Evolutionary conservation across 2,888 invertebrate species (phyloP).

Genomic region (Plebejus melissa): DNA sequence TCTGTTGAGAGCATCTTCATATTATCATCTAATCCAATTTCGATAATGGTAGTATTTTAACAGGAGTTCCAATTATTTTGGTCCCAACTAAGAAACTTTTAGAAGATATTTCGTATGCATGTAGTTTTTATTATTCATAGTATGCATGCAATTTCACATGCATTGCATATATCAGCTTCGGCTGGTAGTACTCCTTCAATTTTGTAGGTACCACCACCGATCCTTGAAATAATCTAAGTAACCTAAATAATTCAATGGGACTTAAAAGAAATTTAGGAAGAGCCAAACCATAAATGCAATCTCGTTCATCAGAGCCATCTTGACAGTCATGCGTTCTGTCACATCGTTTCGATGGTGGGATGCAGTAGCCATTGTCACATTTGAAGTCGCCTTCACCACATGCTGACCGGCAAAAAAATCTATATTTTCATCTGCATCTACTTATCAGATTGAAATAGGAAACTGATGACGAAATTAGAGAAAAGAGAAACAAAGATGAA

Average conservation of each 20-base stretch:
- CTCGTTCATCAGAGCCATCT: conserved; percentile 79
- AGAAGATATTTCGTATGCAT: not conserved
- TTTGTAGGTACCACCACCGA: not conserved
- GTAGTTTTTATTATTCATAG: too few species aligned
- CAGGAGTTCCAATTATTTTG: not conserved
- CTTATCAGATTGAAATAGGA: conserved; percentile 29
- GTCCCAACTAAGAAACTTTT: not conserved
- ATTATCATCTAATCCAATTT: not conserved
- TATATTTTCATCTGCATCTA: conserved; percentile 39
- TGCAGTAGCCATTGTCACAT: conserved; percentile 83
- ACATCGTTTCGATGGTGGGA: conserved; percentile 74
- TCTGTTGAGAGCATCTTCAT: not conserved
- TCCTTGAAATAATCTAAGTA: conserved; percentile 30
- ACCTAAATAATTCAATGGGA: conserved; percentile 8
- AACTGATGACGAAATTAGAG: conserved; percentile 25
- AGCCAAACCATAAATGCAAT: conserved; percentile 74
- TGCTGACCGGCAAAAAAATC: conserved; percentile 78
- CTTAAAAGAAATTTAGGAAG: conserved; percentile 41
- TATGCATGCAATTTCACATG: conserved; percentile 3
- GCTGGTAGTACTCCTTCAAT: not conserved
- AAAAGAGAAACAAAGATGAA: conserved; percentile 30
- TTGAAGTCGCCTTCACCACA: conserved; percentile 78
- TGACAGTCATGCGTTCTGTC: conserved; percentile 78
- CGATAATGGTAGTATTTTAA: not conserved
- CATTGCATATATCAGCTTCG: not conserved